These are phyloP conservation scores for Rhyacichthys aspro DNA, from an alignment of 2,797 vertebrate genomes.

Conservation along the genomic window DNA sequence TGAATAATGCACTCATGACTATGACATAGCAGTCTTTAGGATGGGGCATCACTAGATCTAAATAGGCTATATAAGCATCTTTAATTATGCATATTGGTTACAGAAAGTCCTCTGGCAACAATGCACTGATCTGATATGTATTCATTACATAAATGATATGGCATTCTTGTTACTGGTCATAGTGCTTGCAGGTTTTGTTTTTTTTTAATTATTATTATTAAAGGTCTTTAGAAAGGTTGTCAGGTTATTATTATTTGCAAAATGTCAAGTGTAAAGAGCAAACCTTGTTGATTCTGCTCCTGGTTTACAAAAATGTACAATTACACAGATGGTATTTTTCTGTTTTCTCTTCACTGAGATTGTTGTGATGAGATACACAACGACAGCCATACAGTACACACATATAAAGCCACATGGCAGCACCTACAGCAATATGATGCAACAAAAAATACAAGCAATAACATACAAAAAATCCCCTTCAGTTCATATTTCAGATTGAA, in stretches of 20 bases:
- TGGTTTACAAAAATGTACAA: slow-evolving; percentile 27
- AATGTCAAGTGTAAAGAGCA: slow-evolving; percentile 1
- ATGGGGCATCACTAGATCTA: background rate
- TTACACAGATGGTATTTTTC: slow-evolving; percentile 48
- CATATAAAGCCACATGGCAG: slow-evolving; percentile 42
- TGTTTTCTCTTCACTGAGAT: slow-evolving; percentile 48
- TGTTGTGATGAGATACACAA: slow-evolving; percentile 51
- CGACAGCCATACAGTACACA: slow-evolving; percentile 42
- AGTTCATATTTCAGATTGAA: no score
- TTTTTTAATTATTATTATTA: no score
- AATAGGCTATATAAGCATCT: background rate
- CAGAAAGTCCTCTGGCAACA: background rate
- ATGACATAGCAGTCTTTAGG: slow-evolving; percentile 10
- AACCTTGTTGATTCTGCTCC: background rate
- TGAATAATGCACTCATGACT: background rate
- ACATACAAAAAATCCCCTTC: background rate
- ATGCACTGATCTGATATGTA: background rate
- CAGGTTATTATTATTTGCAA: background rate
- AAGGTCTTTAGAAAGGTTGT: no score
- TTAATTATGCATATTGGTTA: background rate
- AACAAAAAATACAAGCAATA: slow-evolving; percentile 11
- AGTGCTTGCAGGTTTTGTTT: no score
- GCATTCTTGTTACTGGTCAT: background rate
- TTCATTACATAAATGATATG: background rate
- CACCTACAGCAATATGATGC: slow-evolving; percentile 38